These are phyloP conservation scores for Heterotis niloticus DNA, from an alignment of 2,113 vertebrate genomes.

Conservation along the genomic window DNA sequence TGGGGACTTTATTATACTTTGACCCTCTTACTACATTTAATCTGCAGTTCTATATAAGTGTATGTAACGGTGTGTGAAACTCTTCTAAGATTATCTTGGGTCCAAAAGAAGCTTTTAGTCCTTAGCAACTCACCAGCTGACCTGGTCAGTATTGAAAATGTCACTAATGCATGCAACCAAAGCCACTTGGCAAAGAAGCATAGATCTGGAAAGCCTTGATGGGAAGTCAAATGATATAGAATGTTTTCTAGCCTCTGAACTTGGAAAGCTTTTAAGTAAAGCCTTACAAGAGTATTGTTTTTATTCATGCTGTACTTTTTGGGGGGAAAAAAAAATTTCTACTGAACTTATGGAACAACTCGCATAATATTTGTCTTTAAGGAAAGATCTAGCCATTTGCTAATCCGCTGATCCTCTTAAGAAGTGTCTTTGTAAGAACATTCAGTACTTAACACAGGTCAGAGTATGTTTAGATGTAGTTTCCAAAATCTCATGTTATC, in stretches of 20 bases:
- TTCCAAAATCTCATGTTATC: no score
- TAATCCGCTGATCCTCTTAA: no score
- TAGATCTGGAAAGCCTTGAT: neutral
- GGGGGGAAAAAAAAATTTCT: no score
- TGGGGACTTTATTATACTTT: neutral
- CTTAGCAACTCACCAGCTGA: neutral
- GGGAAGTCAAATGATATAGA: neutral
- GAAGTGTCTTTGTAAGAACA: no score
- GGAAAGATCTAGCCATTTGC: no score
- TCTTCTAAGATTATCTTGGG: neutral
- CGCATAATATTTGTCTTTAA: no score
- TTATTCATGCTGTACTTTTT: no score
- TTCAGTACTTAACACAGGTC: no score
- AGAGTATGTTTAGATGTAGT: no score
- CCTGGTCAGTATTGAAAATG: neutral
- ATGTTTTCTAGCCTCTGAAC: neutral
- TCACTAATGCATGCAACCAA: neutral
- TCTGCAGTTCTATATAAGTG: neutral
- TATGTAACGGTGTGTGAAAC: neutral
- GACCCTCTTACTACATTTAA: neutral
- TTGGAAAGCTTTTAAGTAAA: neutral
- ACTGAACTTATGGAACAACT: no score
- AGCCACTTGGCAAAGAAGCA: neutral
- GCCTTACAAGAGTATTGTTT: neutral
- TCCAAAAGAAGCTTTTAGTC: neutral